phyloP scores from a whole-genome alignment of 2,797 vertebrate genomes.

The Delichon dasypus region DNA sequence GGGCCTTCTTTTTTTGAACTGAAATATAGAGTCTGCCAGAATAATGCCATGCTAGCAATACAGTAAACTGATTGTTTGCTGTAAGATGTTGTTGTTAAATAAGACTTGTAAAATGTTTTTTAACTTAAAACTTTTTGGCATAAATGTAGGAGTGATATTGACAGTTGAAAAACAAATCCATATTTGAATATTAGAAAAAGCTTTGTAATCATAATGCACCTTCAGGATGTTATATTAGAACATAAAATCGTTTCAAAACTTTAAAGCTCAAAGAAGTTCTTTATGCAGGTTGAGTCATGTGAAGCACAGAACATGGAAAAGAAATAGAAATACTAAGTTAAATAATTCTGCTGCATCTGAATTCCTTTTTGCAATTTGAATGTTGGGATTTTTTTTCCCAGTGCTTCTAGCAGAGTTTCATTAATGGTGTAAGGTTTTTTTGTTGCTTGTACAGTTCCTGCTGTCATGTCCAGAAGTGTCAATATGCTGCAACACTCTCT shows the following conservation, averaged over 20 bases:
- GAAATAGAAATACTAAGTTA: background rate
- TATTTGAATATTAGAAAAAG: background rate
- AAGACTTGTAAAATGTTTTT: background rate
- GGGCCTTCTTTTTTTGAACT: background rate
- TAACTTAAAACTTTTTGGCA: background rate
- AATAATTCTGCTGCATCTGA: background rate
- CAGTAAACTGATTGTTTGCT: background rate
- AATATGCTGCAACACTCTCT: background rate
- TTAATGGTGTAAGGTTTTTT: background rate
- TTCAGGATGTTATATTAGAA: background rate
- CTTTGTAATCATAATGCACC: background rate
- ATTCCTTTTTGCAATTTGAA: background rate
- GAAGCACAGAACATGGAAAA: background rate
- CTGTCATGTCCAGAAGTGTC: background rate
- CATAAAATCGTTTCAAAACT: background rate
- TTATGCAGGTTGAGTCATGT: background rate
- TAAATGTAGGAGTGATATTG: background rate
- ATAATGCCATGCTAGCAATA: background rate
- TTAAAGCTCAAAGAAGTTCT: background rate
- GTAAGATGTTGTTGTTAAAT: background rate
- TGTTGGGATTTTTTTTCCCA: background rate
- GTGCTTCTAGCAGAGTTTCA: background rate
- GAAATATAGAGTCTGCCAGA: background rate
- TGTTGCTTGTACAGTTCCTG: background rate
- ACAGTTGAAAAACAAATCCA: background rate